A percentile compares a stretch with the other conserved stretches of the same genome.
phyloP scores from a whole-genome alignment of 2,888 invertebrate species.

The Graphium colonna region DNA sequence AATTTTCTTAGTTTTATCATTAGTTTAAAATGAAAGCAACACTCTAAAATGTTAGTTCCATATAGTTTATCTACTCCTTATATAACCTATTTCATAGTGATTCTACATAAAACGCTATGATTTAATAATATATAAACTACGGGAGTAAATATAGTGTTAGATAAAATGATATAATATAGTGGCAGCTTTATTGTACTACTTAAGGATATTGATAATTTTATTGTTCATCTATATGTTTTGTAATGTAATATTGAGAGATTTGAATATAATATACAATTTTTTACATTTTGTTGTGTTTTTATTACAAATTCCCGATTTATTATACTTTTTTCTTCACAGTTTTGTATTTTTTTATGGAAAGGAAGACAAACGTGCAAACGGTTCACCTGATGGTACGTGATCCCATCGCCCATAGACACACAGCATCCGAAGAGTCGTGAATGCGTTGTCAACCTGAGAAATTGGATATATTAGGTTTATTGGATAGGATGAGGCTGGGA shows the following conservation, averaged over 20 bases:
- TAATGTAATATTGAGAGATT: neutral
- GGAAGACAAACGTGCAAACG: too few species aligned
- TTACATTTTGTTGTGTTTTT: neutral
- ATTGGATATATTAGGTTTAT: too few species aligned
- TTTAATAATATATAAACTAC: too few species aligned
- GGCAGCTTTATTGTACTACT: neutral
- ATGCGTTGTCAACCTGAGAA: too few species aligned
- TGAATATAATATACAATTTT: slow-evolving; percentile 5
- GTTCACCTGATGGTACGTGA: too few species aligned
- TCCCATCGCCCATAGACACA: too few species aligned
- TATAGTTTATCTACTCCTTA: neutral
- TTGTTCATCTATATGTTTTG: neutral
- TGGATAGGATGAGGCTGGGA: too few species aligned
- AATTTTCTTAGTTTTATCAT: too few species aligned
- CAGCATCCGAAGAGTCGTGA: too few species aligned
- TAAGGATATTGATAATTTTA: neutral
- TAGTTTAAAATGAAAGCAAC: neutral
- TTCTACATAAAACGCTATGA: neutral
- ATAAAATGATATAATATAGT: neutral
- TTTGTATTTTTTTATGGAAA: too few species aligned
- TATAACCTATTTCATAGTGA: neutral
- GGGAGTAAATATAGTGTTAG: too few species aligned
- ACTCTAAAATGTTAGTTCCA: neutral
- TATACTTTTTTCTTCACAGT: too few species aligned
- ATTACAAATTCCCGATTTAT: neutral